Percentiles rank a stretch among this genome's conserved stretches.
These are phyloP conservation scores for Drosophila lacteicornis DNA, from an alignment of 1,140 invertebrate genomes.

Conservation along the genomic window DNA sequence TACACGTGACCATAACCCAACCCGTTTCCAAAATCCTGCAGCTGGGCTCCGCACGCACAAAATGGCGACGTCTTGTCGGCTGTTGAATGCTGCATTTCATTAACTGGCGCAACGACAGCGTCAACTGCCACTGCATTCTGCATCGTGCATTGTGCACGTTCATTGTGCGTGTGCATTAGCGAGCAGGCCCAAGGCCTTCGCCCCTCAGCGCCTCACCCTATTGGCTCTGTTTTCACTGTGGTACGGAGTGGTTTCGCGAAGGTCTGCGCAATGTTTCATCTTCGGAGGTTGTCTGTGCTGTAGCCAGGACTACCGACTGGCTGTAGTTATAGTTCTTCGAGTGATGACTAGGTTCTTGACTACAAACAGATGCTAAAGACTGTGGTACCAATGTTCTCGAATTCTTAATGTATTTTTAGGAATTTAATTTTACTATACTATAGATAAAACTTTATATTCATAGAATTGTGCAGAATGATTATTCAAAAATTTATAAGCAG, in stretches of 20 bases:
- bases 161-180: constrained; percentile 79
- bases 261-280: not conserved
- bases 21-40: constrained; percentile 23
- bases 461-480: too few species aligned
- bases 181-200: constrained; percentile 24
- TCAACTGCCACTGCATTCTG: constrained; percentile 40
- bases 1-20: constrained; percentile 71
- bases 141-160: constrained; percentile 57
- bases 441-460: too few species aligned
- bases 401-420: too few species aligned
- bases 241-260: not conserved
- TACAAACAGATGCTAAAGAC: too few species aligned
- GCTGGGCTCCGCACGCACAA: constrained; percentile 52
- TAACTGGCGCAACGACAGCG: constrained; percentile 54
- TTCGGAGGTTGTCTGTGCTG: too few species aligned
- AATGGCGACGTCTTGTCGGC: constrained; percentile 68
- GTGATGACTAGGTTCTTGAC: too few species aligned
- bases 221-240: constrained; percentile 23
- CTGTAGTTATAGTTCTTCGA: too few species aligned
- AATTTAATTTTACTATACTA: too few species aligned
- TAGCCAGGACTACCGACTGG: too few species aligned
- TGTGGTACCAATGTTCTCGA: too few species aligned
- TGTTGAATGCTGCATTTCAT: constrained; percentile 68
- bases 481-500: too few species aligned
- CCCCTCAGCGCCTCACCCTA: not conserved